Evolutionary conservation across 1,140 invertebrate genomes (phyloP), one percentile per base, ranked within the genome.

Genomic region (Holotrichia oblita): DNA sequence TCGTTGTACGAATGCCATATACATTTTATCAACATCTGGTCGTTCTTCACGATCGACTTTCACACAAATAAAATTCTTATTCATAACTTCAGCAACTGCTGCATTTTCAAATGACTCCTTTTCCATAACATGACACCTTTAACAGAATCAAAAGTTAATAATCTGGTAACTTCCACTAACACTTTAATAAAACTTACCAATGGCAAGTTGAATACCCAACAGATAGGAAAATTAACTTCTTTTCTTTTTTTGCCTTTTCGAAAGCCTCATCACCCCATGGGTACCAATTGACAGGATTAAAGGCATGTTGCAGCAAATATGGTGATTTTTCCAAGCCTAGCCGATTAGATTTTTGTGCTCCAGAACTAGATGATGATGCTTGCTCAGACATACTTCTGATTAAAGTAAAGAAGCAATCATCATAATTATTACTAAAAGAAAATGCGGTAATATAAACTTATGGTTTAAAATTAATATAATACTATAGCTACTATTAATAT

Each of bases 121-220:
- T 85, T 98, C 96, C 97, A 98, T 98, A 0, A 98, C 96, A 90
- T 98, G 97, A 86, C 97, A 99, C 91, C 85, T 86, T 76, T 6
- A 76, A 80, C 6, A 77, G 40, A 41, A 74, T 0, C 14, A 40
- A 9, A n/a, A 2, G 17, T 34, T 74, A 74, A 10, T 34, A 34
- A 34, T 34, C 27, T 34, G 4, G 1, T 2, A 34, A 34, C 27
- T 34, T 34, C 4, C 27, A 34, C 2, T 34, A 4, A 34, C 4
- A 34, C 27, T 34, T 34, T 2, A 34, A 34, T 34, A 34, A 59
- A 41, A 17, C 76, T 79, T 80, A 85, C 94, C 97, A 98, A 83
- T 99, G 97, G 85, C 97, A 99, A 0, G 97, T 98, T 0, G 97
- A 98, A 86, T 98, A 99, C 0, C 97, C 97, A 48, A 98, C 93